A percentile compares a stretch with the other conserved stretches of the same genome.
phyloP scores from a whole-genome alignment of 2,888 invertebrate genomes.

The Agrilus mali region DNA sequence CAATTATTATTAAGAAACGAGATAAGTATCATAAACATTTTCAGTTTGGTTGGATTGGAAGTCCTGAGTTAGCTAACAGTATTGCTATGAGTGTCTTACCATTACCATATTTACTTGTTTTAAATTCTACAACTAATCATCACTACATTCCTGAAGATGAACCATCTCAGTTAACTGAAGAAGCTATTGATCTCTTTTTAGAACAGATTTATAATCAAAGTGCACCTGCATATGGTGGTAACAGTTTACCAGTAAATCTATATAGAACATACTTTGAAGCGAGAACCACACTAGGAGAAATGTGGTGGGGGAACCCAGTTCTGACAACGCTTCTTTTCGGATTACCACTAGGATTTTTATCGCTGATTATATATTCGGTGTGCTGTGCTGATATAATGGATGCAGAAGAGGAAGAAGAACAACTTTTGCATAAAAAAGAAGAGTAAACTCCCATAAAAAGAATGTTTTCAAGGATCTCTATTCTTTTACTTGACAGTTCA shows the following conservation, averaged over 20 bases:
- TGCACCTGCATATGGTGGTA: conserved; percentile 77
- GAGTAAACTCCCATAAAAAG: no score
- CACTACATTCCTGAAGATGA: conserved; percentile 85
- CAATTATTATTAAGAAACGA: conserved; percentile 51
- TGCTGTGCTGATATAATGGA: conserved; percentile 94
- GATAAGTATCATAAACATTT: conserved; percentile 58
- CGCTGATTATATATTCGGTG: conserved; percentile 88
- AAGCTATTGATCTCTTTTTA: conserved; percentile 62
- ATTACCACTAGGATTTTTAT: conserved; percentile 83
- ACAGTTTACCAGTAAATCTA: conserved; percentile 59
- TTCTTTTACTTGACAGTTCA: no score
- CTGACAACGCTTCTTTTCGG: conserved; percentile 89
- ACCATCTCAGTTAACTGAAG: conserved; percentile 66
- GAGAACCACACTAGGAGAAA: conserved; percentile 62
- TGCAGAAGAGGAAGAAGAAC: conserved; percentile 64
- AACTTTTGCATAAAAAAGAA: no score
- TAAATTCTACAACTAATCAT: conserved; percentile 85
- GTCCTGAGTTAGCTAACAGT: conserved; percentile 80
- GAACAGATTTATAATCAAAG: conserved; percentile 66
- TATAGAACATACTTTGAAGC: conserved; percentile 77
- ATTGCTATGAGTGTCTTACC: conserved; percentile 81
- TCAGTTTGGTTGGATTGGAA: conserved; percentile 94
- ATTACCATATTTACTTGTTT: conserved; percentile 75
- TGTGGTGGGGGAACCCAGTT: conserved; percentile 91
- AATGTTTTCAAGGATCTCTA: no score